Base-by-base conservation (phyloP, 2,888 invertebrate genomes). In the Agrochola macilenta region DNA sequence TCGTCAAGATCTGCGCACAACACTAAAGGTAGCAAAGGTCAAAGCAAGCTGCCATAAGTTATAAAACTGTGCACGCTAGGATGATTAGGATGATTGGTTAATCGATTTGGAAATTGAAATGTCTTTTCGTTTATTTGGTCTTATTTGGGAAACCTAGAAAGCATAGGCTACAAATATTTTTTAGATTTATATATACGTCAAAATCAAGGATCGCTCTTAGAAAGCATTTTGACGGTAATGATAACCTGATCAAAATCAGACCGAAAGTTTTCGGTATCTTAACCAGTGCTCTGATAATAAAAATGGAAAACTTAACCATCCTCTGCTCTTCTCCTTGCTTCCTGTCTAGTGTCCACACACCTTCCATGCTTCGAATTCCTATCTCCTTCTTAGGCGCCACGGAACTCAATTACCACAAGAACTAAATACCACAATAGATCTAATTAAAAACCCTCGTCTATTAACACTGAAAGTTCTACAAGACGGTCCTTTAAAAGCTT, bases 401-500 rank as follows among this genome's bases (percentile, higher is more conserved):
- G 14, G 35, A 60, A 85, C 63, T 57, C n/a, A 72, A 73, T 73
- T 66, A 70, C 35, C 60, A 5, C 69, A 69, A 85, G 68, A 64
- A 69, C 69, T 76, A 74, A 85, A 85, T 49, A 66, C 86, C 69
- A 84, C 76, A 76, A 71, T 77, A 78, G 61, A 79, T 83, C 54
- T 80, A 87, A 87, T 81, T 61, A 83, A 81, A 82, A 79, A 43
- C 64, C 75, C 82, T 61, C 61, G 74, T 78, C 84, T 88, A 88
- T 82, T 65, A 79, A 43, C 73, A 76, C 77, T 74, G 61, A 66
- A 71, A 69, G 81, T 75, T 78, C 74, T 69, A 63, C 71, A 69
- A 77, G 83, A 83, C 87, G 83, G 77, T 87, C 75, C 84, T 78
- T 88, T 87, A 76, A 84, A 82, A 84, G 83, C 79, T 87, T 80